Conservation (phyloP, 1,140 invertebrate species). For the Bradynema listronoti region DNA sequence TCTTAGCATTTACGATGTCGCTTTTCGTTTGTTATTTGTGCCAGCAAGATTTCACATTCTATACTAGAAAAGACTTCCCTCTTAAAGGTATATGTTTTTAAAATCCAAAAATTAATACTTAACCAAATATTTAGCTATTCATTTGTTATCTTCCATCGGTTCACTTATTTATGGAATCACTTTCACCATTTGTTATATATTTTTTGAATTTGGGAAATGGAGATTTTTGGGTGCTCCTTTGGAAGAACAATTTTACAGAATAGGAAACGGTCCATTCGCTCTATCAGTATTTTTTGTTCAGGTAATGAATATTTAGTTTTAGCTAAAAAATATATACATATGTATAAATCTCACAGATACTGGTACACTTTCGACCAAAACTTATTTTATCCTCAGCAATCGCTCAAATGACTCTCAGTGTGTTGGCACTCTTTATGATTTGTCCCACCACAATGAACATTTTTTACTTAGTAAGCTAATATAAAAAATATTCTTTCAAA, state of each 20-base stretch:
- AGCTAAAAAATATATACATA: too few species aligned
- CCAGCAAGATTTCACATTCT: too few species aligned
- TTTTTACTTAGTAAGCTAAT: conserved; percentile 47
- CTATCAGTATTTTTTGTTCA: conserved; percentile 51
- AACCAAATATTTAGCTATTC: conserved; percentile 37
- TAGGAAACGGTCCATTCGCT: conserved; percentile 55
- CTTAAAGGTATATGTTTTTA: too few species aligned
- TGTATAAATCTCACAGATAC: conserved; percentile 15
- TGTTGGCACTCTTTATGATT: conserved; percentile 51
- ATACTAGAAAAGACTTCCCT: too few species aligned
- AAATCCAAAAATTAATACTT: too few species aligned
- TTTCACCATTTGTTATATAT: conserved; percentile 51
- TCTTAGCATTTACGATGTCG: too few species aligned
- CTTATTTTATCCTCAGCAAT: conserved; percentile 45
- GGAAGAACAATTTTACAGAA: conserved; percentile 50
- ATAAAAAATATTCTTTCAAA: too few species aligned
- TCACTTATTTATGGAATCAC: conserved; percentile 50
- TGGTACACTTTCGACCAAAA: conserved; percentile 20
- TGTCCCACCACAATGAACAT: conserved; percentile 52
- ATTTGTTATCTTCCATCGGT: conserved; percentile 49
- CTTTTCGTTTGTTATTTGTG: too few species aligned
- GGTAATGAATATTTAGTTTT: too few species aligned
- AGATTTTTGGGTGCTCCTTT: conserved; percentile 45
- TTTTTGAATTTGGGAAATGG: conserved; percentile 57
- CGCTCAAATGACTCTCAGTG: conserved; percentile 46